Base-by-base conservation (phyloP, 2,888 invertebrate species). In the Ornithoptera priamus region DNA sequence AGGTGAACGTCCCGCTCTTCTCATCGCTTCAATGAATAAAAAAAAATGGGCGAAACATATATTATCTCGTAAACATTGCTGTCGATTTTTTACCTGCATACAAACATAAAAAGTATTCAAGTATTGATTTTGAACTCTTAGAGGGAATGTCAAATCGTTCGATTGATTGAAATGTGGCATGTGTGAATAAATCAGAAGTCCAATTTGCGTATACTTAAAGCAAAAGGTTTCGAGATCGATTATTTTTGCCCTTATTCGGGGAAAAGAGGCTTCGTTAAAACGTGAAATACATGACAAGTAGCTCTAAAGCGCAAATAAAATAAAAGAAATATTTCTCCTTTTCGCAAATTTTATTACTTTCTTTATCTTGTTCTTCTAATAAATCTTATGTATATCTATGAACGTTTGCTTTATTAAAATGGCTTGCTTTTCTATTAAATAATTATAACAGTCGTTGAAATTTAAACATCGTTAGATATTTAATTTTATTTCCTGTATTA, bases 131-230 rank as follows among this genome's bases (percentile, higher is more conserved):
- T 30, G 3, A 30, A 30, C 30, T 30, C 30, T 30, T 30, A 30
- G 30, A 30, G 30, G 30, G 4, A 30, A 30, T 30, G 30, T 2
- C 30, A 30, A 30, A 30, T 30, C 46, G 12, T 46, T 46, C 46
- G 46, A 15, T 46, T 15, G 53, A 62, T 67, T 56, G 53, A 24
- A 67, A 67, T 56, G n/a, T 62, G 42, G 22, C 30, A 62, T 42
- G 46, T 62, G 61, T 62, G 30, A 61, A 62, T 67, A 67, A 62
- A 67, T 67, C 56, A 46, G 10, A 56, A 62, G 53, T 62, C 22
- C 56, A 67, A 67, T 62, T 67, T 67, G 39, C 57, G 6, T 61
- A 24, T 30, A 30, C 56, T 24, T 10, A 62, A 57, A 42, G n/a
- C 39, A 39, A 12, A 67, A 57, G 24, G 57, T 24, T 57, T 67